Evolutionary conservation across 2,888 invertebrate genomes (phyloP), one percentile per base, ranked within the genome.

Genomic region (Drosophila kokeensis): DNA sequence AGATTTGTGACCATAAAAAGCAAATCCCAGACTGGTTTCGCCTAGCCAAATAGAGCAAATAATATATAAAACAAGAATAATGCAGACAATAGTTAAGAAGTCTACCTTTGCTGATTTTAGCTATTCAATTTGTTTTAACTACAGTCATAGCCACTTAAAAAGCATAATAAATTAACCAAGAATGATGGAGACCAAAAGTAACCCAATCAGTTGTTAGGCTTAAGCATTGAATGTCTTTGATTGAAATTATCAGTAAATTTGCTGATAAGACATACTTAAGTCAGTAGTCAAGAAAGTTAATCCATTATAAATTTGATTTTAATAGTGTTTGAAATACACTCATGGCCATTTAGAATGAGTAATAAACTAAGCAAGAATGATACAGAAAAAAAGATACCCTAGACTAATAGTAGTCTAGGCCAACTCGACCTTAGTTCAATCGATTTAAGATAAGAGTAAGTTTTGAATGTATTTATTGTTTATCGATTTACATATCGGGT

Each of bases 1-100:
- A 38, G 52, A 52, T 29, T 48, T 13, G 32, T 27, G 18, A 48
- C 40, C 62, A 79, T 38, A 66, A 21, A 78, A 57, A 58, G 27
- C 63, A 69, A 65, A 57, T 69, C 36, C 18, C 57, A 49, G 63
- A 24, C 57, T 53, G 69, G 21, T 45, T 29, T 27, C 24, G 42
- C 50, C 18, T 10, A 8, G 30, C 34, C 8, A 34, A 54, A 10
- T 24, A 24, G 15, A 38, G 54, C 48, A 42, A n/a, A n/a, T n/a
- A n/a, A n/a, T n/a, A n/a, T n/a, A 45, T 4, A 0, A 45, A 45
- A 13, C 0, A 21, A 4, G 13, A 45, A 13, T 13, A 13, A 13
- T 13, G 6, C 21, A 21, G 13, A 21, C n/a, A 40, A 40, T 11
- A 2, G 42, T 21, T 42, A 21, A 11, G 5, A 11, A 11, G 15